Evolutionary conservation across 2,888 invertebrate species (phyloP), one percentile per base, ranked within the genome.

Genomic region (Lepidochitona cinerea): DNA sequence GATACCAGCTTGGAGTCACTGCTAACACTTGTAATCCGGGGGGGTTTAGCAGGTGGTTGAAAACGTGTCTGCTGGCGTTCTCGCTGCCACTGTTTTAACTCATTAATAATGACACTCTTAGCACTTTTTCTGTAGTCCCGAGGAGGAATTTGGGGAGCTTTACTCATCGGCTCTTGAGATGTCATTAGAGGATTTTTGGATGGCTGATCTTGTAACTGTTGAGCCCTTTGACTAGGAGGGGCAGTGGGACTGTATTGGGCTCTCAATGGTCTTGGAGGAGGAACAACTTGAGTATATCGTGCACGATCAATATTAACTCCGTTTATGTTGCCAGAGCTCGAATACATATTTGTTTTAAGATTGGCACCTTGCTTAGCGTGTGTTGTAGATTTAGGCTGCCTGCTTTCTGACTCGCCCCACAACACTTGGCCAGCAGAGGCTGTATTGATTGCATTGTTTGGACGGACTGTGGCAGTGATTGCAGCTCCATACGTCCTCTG

Each of bases 381-480:
- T n/a, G n/a, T n/a, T n/a, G n/a, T n/a, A 49, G 49, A 49, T 35
- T 23, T 18, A n/a, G 66, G 66, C 23, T 66, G 37, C 37, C 66
- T 35, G n/a, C 37, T 37, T 23, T 29, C 32, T 4, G 4, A 4
- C 2, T 14, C 14, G 59, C 29, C 18, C 32, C 29, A 14, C 4
- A 32, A 14, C 7, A 49, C 49, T n/a, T n/a, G n/a, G n/a, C n/a
- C n/a, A n/a, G 49, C n/a, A 32, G 14, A 29, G 23, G 29, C 59
- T 14, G 68, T 92, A 85, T 94, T 94, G 65, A 93, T 93, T 85
- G 77, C 75, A 78, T 94, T 94, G 84, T 93, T 93, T 14, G 94
- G 93, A 66, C 93, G 90, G 71, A 94, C 93, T 26, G 93, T 92
- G 0, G 93, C 93, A 0, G 93, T 93, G 80, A 81, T 80, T 37